phyloP scores from a whole-genome alignment of 64 coral and sea anemone species.

The Cladopsammia gracilis region DNA sequence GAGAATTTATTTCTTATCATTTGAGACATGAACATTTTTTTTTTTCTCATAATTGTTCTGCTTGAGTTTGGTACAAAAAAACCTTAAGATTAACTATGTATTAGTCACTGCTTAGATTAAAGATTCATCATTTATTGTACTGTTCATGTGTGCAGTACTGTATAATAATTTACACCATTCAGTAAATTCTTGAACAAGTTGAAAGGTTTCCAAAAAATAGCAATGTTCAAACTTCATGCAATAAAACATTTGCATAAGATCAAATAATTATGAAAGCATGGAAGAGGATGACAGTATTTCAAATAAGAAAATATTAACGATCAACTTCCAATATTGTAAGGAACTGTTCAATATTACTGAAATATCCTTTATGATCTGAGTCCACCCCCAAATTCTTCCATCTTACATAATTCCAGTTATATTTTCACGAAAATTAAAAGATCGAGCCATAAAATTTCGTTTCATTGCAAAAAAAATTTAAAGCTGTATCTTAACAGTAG shows the following conservation, averaged over 20 bases:
- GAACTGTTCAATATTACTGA: conserved; percentile 9
- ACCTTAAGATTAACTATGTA: no score
- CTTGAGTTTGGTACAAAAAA: no score
- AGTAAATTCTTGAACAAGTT: not conserved
- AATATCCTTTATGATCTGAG: not conserved
- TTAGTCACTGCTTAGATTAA: no score
- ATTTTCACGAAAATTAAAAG: not conserved
- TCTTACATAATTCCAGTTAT: not conserved
- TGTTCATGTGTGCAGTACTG: no score
- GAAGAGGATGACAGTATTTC: not conserved
- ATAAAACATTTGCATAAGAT: not conserved
- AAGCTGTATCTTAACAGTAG: not conserved
- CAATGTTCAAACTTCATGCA: not conserved
- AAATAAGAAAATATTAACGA: not conserved
- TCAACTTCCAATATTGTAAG: conserved; percentile 24
- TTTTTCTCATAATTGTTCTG: no score
- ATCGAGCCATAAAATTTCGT: not conserved
- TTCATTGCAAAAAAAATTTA: not conserved
- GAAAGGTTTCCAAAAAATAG: not conserved
- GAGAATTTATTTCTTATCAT: no score
- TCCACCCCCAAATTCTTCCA: not conserved
- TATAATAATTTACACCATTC: no score
- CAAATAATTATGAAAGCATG: not conserved
- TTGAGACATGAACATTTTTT: no score
- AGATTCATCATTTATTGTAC: no score